These are phyloP conservation scores for Nycticorax nycticorax DNA, from an alignment of 2,113 vertebrate species.

Conservation along the genomic window DNA sequence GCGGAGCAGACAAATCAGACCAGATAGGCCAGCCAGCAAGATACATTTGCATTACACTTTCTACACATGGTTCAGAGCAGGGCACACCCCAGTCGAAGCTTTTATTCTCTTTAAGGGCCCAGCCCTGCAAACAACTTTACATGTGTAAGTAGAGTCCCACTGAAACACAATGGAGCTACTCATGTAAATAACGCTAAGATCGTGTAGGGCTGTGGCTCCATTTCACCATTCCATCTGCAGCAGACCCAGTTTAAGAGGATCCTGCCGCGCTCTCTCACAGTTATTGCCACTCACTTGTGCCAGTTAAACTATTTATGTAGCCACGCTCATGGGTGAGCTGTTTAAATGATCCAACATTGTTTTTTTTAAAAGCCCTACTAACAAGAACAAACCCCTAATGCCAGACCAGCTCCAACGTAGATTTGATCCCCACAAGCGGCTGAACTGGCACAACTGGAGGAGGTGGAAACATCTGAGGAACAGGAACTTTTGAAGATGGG, in stretches of 20 bases:
- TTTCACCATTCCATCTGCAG: conserved; percentile 16
- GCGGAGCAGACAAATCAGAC: background rate
- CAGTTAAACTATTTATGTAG: conserved; percentile 9
- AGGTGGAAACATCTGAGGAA: conserved; percentile 48
- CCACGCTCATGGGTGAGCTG: background rate
- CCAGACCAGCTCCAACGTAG: background rate
- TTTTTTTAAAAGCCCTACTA: background rate
- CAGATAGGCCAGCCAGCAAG: background rate
- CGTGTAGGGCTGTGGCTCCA: background rate
- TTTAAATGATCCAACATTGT: background rate
- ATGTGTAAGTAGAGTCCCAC: conserved; percentile 42
- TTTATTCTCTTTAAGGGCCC: conserved; percentile 40
- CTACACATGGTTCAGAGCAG: background rate
- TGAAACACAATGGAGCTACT: conserved; percentile 54
- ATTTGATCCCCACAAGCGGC: background rate
- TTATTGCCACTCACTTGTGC: background rate
- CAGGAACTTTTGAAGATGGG: conserved; percentile 34
- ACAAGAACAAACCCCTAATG: background rate
- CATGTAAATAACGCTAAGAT: conserved; percentile 49
- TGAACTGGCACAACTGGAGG: conserved; percentile 54
- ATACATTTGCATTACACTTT: conserved; percentile 24
- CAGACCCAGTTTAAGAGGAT: conserved; percentile 40
- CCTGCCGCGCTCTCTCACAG: background rate
- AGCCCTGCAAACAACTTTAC: conserved; percentile 45
- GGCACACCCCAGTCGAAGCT: background rate